Base-by-base conservation (phyloP, 2,797 vertebrate species). In the Microchirus variegatus region DNA sequence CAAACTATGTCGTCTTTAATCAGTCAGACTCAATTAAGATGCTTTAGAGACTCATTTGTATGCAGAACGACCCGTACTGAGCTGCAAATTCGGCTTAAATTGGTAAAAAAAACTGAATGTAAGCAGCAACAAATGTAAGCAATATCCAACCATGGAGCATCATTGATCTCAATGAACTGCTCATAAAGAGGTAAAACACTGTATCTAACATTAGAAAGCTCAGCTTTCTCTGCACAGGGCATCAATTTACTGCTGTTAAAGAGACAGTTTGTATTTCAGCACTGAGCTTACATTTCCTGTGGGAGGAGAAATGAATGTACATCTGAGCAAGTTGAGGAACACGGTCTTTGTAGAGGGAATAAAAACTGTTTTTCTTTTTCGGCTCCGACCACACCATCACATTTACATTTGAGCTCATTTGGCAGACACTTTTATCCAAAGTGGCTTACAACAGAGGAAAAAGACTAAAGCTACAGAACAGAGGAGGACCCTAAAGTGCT, bases 161-260 rank as follows among this genome's bases (percentile, higher is more conserved):
- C 66, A 52, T 38, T 70, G 63, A 67, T 67, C 50, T 59, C 41
- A 48, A 63, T 54, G 45, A 70, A 58, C 59, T 57, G 58, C 63
- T 55, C 53, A 58, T 59, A 49, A 61, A 78, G 53, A 22, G 53
- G 58, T 52, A 61, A 78, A 79, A 77, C 31, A 45, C 71, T 71
- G 45, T 6, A 26, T 73, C 69, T 66, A 82, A 79, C 73, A 82
- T 84, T 82, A 80, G 70, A 83, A 61, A 69, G 65, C 50, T 53
- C 31, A 18, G 57, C 48, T 69, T 77, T 70, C 49, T 56, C 67
- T 51, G 70, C 48, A 48, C 49, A 35, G 16, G 59, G 63, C 62
- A 68, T 78, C 77, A 58, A 51, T 75, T 82, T 67, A 60, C 55
- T 56, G 67, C 66, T 9, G 63, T 67, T 85, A 69, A 78, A 76